Evolutionary conservation across 2,797 vertebrate species (phyloP), one percentile per base, ranked within the genome.

Genomic region (Clarias fuscus): DNA sequence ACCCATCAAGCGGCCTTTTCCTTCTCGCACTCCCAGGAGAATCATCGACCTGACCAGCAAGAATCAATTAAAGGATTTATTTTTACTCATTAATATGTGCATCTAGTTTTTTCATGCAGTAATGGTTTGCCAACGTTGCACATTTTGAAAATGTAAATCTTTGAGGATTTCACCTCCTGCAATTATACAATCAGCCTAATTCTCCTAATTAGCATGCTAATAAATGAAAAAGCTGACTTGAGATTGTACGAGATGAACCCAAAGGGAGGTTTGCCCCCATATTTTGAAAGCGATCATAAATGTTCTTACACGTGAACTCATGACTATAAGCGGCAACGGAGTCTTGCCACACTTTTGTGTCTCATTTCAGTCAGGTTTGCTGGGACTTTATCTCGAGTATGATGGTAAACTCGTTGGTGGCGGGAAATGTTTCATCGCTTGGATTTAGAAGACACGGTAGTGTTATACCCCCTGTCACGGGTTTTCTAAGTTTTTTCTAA

Each of bases 161-260:
- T 24, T 59, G 56, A 37, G 22, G 27, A 37, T 33, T 33, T 33
- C 20, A n/a, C 75, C 30, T 71, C 33, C 18, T n/a, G 30, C 70
- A 87, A 85, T 87, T 77, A 87, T 82, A 65, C 70, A 59, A 76
- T 82, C 68, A 76, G 83, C 37, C 75, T 80, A 58, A n/a, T 30
- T 85, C 77, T 61, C 17, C 48, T 76, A 87, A 87, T 87, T 84
- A 85, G 33, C 30, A 76, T 59, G 56, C 27, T 70, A 27, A 83
- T 86, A 83, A 83, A 48, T 48, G 48, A 61, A 86, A 86, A 68
- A 84, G 33, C 72, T n/a, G 76, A 56, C 8, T 71, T 77, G 17
- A 58, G 59, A 72, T 73, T 15, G 75, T 72, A 78, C 61, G 24
- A 86, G 71, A 48, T 33, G 7, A 86, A 22, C 24, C 4, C 5